Conservation (phyloP, 2,888 invertebrate genomes). For the Seira ritae region DNA sequence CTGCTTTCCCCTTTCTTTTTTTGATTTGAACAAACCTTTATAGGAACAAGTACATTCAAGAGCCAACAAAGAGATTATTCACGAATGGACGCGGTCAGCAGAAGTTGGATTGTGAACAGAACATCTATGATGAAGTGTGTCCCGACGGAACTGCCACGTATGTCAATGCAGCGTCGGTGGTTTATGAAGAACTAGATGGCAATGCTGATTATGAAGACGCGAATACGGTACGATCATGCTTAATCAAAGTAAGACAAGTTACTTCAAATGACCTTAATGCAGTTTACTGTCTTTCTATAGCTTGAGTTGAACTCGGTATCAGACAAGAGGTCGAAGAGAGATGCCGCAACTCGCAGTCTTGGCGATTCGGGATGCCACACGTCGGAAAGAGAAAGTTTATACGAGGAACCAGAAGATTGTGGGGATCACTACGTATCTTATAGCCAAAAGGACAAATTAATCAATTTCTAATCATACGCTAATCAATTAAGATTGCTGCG, state of each 20-base stretch:
- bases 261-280: too few species aligned
- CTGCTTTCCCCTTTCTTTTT: too few species aligned
- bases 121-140: conserved; percentile 68
- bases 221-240: too few species aligned
- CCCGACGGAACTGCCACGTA: conserved; percentile 46
- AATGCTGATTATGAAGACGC: conserved; percentile 11
- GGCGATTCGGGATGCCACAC: conserved; percentile 48
- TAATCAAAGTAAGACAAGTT: too few species aligned
- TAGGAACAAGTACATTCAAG: conserved; percentile 71
- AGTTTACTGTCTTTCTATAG: conserved; percentile 13
- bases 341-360: conserved; percentile 37
- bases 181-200: conserved; percentile 48
- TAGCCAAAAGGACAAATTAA: conserved; percentile 61
- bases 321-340: conserved; percentile 39
- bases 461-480: conserved; percentile 4
- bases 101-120: conserved; percentile 58
- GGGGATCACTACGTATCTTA: conserved; percentile 62
- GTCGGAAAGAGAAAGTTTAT: conserved; percentile 56
- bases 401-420: conserved; percentile 59
- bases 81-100: conserved; percentile 46
- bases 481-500: conserved; percentile 39
- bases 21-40: neutral
- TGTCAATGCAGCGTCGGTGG: conserved; percentile 8
- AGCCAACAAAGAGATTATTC: conserved; percentile 67
- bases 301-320: conserved; percentile 18